Percentiles rank a stretch among this genome's conserved stretches.
Evolutionary conservation across 2,888 invertebrate genomes (phyloP).

Genomic region (Rotaria socialis): DNA sequence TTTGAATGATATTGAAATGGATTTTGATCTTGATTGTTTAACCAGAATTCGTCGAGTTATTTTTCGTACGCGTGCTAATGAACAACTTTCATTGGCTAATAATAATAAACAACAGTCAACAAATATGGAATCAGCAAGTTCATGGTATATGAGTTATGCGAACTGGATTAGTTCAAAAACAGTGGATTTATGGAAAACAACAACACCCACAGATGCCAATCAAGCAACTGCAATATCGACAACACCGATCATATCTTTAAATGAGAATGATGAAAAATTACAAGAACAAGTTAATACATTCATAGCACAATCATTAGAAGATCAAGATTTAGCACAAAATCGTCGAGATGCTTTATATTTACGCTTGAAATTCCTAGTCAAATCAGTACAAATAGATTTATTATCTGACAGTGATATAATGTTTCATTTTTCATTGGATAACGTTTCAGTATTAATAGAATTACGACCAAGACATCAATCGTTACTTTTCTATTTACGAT

Average conservation of each 20-base stretch:
- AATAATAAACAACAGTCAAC: not conserved
- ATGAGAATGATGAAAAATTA: constrained; percentile 26
- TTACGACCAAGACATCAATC: constrained; percentile 11
- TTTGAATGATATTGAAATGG: constrained; percentile 5
- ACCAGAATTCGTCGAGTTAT: not conserved
- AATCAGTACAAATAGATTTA: constrained; percentile 31
- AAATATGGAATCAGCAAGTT: not conserved
- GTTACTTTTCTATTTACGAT: not conserved
- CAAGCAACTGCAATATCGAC: too few relatives aligned
- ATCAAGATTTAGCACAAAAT: constrained; percentile 1
- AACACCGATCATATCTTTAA: not conserved
- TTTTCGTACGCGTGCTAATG: constrained; percentile 33
- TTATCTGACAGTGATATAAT: not conserved
- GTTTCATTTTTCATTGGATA: not conserved
- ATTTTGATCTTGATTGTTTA: constrained; percentile 31
- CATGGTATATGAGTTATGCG: constrained; percentile 21
- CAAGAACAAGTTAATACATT: constrained; percentile 20
- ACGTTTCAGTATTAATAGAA: constrained; percentile 29
- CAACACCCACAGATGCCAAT: not conserved
- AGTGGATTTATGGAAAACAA: constrained; percentile 9
- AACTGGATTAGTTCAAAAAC: constrained; percentile 28
- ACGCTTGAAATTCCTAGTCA: not conserved
- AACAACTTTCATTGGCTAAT: not conserved
- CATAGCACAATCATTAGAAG: constrained; percentile 33
- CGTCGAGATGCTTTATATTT: constrained; percentile 23